A percentile compares a stretch with the other conserved stretches of the same genome.
Evolutionary conservation across 2,888 invertebrate species (phyloP).

Genomic region (Nematopogon swammerdamellus): DNA sequence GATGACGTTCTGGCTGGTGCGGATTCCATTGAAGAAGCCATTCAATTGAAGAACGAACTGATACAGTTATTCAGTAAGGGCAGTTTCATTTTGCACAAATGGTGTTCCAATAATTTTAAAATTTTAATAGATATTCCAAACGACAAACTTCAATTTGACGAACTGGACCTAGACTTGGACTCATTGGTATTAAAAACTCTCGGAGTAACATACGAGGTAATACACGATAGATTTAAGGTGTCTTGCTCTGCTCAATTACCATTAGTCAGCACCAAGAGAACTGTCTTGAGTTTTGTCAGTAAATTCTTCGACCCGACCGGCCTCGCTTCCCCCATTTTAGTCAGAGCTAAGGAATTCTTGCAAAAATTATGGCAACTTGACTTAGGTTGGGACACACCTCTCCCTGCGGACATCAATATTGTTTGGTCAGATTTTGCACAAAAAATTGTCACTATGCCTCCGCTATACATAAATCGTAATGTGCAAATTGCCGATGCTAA

Average conservation of each 20-base stretch:
- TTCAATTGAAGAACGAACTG: background rate
- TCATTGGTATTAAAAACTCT: background rate
- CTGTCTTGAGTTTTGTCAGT: background rate
- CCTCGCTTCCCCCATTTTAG: background rate
- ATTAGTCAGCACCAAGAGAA: background rate
- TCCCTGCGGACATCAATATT: background rate
- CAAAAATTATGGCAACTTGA: background rate
- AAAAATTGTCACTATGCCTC: too few relatives aligned
- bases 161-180: background rate
- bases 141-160: background rate
- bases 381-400: background rate
- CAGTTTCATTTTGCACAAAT: background rate
- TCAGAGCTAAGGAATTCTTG: background rate
- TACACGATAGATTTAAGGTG: background rate
- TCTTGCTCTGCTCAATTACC: background rate
- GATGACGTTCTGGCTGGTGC: background rate
- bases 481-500: too few relatives aligned
- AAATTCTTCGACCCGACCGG: background rate
- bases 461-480: too few relatives aligned
- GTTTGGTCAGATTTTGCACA: too few relatives aligned
- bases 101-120: background rate
- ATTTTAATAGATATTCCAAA: background rate
- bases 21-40: background rate
- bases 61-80: background rate
- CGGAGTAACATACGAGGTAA: background rate